Conservation (phyloP, 2,888 invertebrate genomes). For the Scelioninae gen. 1 region DNA sequence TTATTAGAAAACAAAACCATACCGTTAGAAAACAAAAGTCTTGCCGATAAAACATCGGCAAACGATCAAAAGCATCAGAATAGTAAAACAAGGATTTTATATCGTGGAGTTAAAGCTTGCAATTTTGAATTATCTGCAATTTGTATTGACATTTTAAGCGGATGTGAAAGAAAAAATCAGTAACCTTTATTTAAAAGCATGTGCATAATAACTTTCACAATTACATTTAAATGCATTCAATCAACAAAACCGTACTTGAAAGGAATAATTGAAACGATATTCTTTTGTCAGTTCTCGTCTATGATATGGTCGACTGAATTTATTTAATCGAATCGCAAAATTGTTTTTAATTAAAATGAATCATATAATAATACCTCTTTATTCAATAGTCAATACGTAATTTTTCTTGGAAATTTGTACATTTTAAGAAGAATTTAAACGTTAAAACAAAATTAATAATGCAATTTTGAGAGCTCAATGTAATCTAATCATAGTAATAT, state of each 20-base stretch:
- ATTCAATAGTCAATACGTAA: not conserved
- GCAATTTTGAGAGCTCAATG: not conserved
- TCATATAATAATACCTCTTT: not conserved
- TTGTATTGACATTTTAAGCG: too few relatives aligned
- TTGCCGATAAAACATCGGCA: too few relatives aligned
- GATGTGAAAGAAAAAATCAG: too few relatives aligned
- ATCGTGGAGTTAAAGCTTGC: too few relatives aligned
- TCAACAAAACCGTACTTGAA: conserved; percentile 1
- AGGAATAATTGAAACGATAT: conserved; percentile 1
- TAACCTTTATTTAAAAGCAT: not conserved
- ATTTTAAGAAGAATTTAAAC: not conserved
- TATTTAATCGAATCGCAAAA: conserved; percentile 13
- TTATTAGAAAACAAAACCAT: too few relatives aligned
- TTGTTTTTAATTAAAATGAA: conserved; percentile 13
- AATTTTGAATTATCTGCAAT: too few relatives aligned
- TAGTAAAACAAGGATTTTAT: too few relatives aligned
- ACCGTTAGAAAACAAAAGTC: too few relatives aligned
- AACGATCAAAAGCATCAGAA: too few relatives aligned
- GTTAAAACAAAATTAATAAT: not conserved
- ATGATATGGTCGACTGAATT: conserved; percentile 8
- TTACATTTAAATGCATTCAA: not conserved
- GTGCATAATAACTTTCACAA: not conserved
- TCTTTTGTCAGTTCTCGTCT: conserved; percentile 15
- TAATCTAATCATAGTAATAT: not conserved
- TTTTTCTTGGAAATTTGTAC: too few relatives aligned